Base-by-base conservation (phyloP, 2,888 invertebrate genomes). In the Neuroscelio doddi region DNA sequence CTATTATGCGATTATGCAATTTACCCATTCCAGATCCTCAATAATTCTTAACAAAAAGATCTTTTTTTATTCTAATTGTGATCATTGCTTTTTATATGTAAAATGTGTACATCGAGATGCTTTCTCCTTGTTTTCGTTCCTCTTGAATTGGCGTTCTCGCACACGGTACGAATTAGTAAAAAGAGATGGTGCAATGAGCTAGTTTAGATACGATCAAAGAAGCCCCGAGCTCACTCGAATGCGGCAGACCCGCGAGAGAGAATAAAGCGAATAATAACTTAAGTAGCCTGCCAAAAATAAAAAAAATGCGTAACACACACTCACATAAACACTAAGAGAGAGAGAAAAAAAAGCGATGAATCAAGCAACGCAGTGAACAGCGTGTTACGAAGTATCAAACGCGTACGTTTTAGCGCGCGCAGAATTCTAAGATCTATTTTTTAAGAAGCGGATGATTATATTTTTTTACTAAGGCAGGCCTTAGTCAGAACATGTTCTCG, bases 391-490 rank as follows among this genome's bases (percentile, higher is more conserved):
- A 77, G 76, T 79, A 77, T 76, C 74, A 75, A 76, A 62, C 44
- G 62, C 75, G 77, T 75, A 74, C 75, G 75, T 75, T 59, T 53
- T 78, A 78, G 76, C 71, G 73, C 76, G 69, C 72, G 72, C 73
- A 77, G 75, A 77, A 76, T 78, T 80, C 75, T 78, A 81, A 84
- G 82, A 83, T 82, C 83, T 84, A 84, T 84, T 84, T 84, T 82
- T 84, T 84, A 82, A 83, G 81, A 80, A 73, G 77, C 82, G 80
- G 82, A 80, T 80, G 82, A 53, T 55, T 83, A 81, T 84, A 84
- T 84, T 83, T 84, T 84, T 84, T 73, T 81, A 83, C 83, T 83
- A 82, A 82, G 84, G 83, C 83, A 82, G 83, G 83, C 83, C 83
- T 83, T 83, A 83, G 83, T 79, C 72, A 74, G 73, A 70, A 67